Conservation (phyloP, 2,797 vertebrate genomes). For the Steatocranus sp. region DNA sequence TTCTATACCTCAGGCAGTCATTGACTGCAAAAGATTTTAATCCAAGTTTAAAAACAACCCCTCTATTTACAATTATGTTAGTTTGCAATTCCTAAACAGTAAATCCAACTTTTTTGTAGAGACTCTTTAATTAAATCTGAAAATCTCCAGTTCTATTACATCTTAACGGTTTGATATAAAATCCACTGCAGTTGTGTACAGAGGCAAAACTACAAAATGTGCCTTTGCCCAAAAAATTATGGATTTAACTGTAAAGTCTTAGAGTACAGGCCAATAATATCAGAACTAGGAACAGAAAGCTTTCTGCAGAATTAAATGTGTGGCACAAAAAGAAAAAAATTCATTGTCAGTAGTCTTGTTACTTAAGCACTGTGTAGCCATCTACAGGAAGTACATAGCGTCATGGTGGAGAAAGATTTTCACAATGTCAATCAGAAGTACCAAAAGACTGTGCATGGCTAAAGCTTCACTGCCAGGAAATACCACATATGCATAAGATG, state of each 20-base stretch:
- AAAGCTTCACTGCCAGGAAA: neutral
- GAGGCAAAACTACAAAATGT: neutral
- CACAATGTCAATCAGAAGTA: neutral
- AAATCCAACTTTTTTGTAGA: neutral
- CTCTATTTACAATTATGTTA: neutral
- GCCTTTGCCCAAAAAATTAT: neutral
- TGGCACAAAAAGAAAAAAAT: neutral
- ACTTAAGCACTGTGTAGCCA: neutral
- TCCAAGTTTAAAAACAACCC: neutral
- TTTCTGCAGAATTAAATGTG: neutral
- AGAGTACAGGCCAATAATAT: neutral
- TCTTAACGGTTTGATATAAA: neutral
- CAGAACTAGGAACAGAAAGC: neutral
- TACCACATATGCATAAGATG: conserved; percentile 25
- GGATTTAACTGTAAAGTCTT: neutral
- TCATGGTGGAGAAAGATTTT: neutral
- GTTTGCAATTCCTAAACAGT: neutral
- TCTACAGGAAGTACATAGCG: neutral
- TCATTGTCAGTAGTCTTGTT: neutral
- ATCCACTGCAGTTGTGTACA: neutral
- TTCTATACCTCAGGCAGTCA: neutral
- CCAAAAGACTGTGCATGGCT: neutral
- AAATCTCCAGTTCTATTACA: neutral
- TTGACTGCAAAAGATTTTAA: neutral
- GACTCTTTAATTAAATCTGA: neutral